These are phyloP conservation scores for Nephila pilipes DNA, from an alignment of 1,140 invertebrate species.

Conservation along the genomic window DNA sequence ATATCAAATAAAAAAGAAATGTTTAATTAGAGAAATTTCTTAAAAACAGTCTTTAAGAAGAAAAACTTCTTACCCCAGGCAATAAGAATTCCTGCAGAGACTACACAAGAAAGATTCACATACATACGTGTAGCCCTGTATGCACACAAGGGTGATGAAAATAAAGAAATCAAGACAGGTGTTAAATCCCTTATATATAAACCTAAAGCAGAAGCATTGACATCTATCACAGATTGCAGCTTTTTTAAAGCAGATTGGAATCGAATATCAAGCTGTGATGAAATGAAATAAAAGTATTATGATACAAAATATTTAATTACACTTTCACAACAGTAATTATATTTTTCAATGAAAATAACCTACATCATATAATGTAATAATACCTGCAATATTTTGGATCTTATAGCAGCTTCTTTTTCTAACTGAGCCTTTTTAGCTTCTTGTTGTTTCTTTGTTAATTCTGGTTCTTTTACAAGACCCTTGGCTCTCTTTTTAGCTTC, in stretches of 20 bases:
- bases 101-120: conserved; percentile 48
- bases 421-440: conserved; percentile 93
- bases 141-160: conserved; percentile 82
- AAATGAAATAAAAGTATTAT: conserved; percentile 67
- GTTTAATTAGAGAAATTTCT: no score
- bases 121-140: conserved; percentile 79
- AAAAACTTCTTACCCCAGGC: conserved; percentile 51
- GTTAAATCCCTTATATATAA: conserved; percentile 78
- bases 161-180: conserved; percentile 79
- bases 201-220: conserved; percentile 85
- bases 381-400: conserved; percentile 67
- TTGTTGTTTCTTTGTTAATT: conserved; percentile 94
- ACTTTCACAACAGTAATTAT: not conserved
- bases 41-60: no score
- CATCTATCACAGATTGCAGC: conserved; percentile 84
- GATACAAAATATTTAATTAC: not conserved
- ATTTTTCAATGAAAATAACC: not conserved
- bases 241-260: conserved; percentile 86
- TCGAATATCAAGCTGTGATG: conserved; percentile 84
- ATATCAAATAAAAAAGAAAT: no score
- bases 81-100: conserved; percentile 57
- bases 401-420: conserved; percentile 91
- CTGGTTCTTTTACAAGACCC: conserved; percentile 87
- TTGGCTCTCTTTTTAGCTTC: conserved; percentile 92
- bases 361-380: not conserved